Conservation (phyloP, 2,113 vertebrate species). For the Prunella himalayana region DNA sequence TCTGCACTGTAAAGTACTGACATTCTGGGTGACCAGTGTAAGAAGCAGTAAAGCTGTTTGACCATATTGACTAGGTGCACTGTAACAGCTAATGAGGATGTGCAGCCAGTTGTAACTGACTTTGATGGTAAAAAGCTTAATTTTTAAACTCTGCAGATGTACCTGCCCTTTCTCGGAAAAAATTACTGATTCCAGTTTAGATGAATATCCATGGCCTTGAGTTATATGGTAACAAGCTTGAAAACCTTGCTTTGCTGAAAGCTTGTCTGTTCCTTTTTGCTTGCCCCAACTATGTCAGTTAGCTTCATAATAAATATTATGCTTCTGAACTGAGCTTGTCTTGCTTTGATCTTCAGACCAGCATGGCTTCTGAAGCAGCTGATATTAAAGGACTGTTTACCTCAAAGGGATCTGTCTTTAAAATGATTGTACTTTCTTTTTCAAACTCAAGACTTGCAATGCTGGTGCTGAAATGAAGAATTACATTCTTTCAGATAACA, state of each 20-base stretch:
- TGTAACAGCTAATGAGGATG: neutral
- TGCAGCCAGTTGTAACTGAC: neutral
- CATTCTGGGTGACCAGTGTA: neutral
- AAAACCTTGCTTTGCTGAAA: neutral
- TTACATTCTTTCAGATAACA: neutral
- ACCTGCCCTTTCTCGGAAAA: neutral
- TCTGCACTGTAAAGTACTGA: neutral
- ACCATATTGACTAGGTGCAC: neutral
- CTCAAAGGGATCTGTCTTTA: neutral
- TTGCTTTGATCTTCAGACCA: slow-evolving; percentile 25
- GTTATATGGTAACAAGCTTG: neutral
- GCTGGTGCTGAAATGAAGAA: neutral
- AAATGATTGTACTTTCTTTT: neutral
- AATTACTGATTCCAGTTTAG: neutral
- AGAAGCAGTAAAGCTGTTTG: neutral
- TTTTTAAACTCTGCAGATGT: neutral
- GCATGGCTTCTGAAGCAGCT: neutral
- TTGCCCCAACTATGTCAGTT: neutral
- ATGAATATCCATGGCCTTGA: neutral
- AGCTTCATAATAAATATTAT: neutral
- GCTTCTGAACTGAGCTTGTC: neutral
- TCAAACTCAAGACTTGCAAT: neutral
- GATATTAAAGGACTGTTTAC: neutral
- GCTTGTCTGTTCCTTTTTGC: neutral
- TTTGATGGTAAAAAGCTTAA: neutral